Evolutionary conservation across 2,888 invertebrate genomes (phyloP), one percentile per base, ranked within the genome.

Genomic region (Lepidochrysops patricia): DNA sequence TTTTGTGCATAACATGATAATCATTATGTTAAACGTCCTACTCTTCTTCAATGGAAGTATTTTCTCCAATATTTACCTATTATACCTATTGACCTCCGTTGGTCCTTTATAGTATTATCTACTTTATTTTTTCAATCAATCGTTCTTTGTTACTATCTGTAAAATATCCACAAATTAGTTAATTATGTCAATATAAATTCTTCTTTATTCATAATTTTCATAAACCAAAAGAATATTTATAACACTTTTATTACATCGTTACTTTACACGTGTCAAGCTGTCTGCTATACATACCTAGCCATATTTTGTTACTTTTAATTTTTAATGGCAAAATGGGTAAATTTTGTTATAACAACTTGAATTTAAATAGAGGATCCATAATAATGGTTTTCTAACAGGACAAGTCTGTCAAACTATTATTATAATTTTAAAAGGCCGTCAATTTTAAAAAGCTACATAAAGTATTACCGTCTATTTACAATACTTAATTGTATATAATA

Each of bases 111-210:
- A 9, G 29, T 7, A 9, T 29, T 29, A 1, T 9, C 7, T 7
- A 29, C 29, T 29, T 1, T 29, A 9, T 29, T 9, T 29, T 29
- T 29, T 29, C 9, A 1, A 29, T 0, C 9, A 1, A 29, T 7
- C 29, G 2, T 9, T 3, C 5, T 13, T 7, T 19, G 19, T 43
- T 2, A 9, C 9, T 29, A 1, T 29, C 2, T 7, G 9, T 34
- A n/a, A 34, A n/a, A 34, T 12, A 34, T n/a, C 37, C 15, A 37
- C 6, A 7, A 7, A 19, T 80, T 79, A 79, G 76, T 80, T 79
- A 73, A 80, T 85, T 82, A 82, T 83, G n/a, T n/a, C n/a, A n/a
- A n/a, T n/a, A n/a, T n/a, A n/a, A n/a, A n/a, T n/a, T n/a, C n/a
- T n/a, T n/a, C n/a, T n/a, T n/a, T n/a, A n/a, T n/a, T n/a, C n/a